These are phyloP conservation scores for Falco punctatus DNA, from an alignment of 2,113 vertebrate species.

Conservation along the genomic window DNA sequence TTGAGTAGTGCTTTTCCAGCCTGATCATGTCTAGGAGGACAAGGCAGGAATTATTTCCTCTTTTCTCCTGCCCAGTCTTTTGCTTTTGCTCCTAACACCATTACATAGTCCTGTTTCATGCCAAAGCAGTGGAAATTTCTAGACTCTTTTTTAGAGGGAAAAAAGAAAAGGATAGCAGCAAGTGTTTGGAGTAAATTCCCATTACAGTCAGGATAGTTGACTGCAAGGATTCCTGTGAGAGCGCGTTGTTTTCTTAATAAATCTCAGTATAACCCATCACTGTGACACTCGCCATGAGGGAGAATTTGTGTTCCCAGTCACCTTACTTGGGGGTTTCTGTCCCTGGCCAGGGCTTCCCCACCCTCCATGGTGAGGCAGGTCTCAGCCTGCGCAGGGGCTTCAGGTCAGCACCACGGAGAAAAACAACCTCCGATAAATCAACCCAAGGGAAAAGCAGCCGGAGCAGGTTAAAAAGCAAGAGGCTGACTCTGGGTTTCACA, in stretches of 20 bases:
- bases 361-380: accelerated
- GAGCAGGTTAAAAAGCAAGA: not conserved
- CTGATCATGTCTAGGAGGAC: not conserved
- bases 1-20: not conserved
- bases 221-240: not conserved
- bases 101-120: not conserved
- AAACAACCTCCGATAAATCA: not conserved
- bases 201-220: not conserved
- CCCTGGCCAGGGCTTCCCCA: not conserved
- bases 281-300: accelerated
- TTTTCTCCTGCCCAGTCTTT: not conserved
- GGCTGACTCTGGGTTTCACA: not conserved
- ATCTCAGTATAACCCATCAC: not conserved
- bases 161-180: not conserved
- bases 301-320: not conserved
- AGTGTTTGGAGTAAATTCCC: not conserved
- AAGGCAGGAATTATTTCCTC: not conserved
- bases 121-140: not conserved
- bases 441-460: not conserved
- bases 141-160: not conserved
- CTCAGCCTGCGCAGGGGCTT: not conserved
- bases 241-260: not conserved
- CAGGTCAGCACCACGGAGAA: not conserved
- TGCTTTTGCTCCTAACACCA: not conserved
- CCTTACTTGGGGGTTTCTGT: not conserved